Evolutionary conservation across 1,140 invertebrate genomes (phyloP).

Genomic region (Heliconius melpomene): DNA sequence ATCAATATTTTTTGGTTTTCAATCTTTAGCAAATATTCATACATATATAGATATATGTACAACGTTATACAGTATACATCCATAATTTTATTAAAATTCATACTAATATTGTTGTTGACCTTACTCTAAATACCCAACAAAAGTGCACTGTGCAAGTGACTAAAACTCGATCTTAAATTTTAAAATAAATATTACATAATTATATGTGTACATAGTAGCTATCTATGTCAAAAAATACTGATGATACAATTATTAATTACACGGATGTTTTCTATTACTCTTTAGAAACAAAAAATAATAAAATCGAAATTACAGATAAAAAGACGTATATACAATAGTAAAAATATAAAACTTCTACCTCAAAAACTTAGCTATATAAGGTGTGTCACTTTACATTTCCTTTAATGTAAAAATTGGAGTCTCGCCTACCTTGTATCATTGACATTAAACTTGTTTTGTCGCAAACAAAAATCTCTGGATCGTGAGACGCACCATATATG

Average conservation of each 20-base stretch:
- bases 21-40: no score
- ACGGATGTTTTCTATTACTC: no score
- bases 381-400: neutral
- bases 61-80: neutral
- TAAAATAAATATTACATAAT: neutral
- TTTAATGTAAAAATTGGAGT: neutral
- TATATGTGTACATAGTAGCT: neutral
- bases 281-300: no score
- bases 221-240: no score
- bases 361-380: neutral
- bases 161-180: neutral
- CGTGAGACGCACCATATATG: neutral
- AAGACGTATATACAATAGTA: neutral
- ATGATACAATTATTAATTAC: no score
- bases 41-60: neutral
- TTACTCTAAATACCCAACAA: neutral
- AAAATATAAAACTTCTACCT: neutral
- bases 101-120: conserved; percentile 5
- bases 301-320: no score
- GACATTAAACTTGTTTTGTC: neutral
- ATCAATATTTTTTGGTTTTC: no score
- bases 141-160: neutral
- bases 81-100: neutral
- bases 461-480: neutral
- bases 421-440: neutral